Base-by-base conservation (phyloP, 2,888 invertebrate genomes). In the Acronicta leporina region DNA sequence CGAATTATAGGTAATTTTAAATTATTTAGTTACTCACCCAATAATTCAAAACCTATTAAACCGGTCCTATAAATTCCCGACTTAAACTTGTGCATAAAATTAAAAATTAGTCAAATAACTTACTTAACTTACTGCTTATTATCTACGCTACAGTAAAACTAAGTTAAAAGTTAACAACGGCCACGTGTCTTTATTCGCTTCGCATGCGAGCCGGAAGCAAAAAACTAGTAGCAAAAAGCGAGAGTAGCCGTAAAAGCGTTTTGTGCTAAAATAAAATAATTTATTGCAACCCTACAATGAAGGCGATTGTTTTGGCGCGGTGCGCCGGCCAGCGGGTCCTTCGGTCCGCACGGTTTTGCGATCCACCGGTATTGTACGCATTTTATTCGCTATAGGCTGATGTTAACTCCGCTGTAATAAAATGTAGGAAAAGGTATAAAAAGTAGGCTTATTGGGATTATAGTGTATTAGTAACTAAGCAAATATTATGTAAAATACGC, bases 191-290 rank as follows among this genome's bases (percentile, higher is more conserved):
- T 85, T 86, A 88, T 84, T 83, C 84, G 84, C 78, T 77, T 60
- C 75, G 77, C 80, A 77, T 75, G 64, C 77, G 63, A 78, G 68
- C 85, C 86, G 85, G 84, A 87, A 87, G 79, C 84, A 87, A 90
- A 90, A 90, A 90, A 88, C 81, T 66, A 69, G 87, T 81, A 81
- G 89, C 89, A 91, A 91, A 92, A 91, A 92, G 85, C 73, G 83
- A 89, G 84, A 91, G 91, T 89, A 84, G 79, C 79, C 79, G 68
- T 83, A 85, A 85, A 86, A 82, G 79, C 81, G 80, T 81, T 84
- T 86, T 86, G 80, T 83, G 78, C 75, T 75, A 81, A 85, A 88
- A 84, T 87, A 80, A 81, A 82, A 84, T 89, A 89, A 90, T 91
- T 92, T 92, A 92, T 91, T 85, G 81, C 80, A 73, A 75, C 80